Evolutionary conservation across 2,797 vertebrate genomes (phyloP).

Genomic region (Protosalanx chinensis): DNA sequence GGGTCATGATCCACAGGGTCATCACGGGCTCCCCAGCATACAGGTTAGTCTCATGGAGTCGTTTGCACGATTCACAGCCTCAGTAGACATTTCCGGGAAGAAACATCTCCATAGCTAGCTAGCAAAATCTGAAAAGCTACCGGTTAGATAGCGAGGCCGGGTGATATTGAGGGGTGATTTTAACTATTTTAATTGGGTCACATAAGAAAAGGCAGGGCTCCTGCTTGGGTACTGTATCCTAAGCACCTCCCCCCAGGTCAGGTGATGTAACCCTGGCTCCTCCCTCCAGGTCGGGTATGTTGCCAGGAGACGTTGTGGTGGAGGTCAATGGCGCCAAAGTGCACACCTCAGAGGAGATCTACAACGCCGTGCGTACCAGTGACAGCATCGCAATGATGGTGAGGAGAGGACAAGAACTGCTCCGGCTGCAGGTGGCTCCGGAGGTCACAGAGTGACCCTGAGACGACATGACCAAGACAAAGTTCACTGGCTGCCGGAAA

Average conservation of each 20-base stretch:
- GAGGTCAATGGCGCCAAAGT: constrained; percentile 73
- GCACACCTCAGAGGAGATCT: constrained; percentile 73
- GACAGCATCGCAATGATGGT: constrained; percentile 73
- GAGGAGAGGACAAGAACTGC: constrained; percentile 67
- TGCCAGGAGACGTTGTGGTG: constrained; percentile 77
- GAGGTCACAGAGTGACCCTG: constrained; percentile 71
- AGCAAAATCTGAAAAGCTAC: no score
- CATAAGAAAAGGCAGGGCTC: no score
- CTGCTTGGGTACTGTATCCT: no score
- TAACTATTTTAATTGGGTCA: no score
- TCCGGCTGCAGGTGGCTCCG: constrained; percentile 75
- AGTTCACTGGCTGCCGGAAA: no score
- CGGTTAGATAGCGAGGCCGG: no score
- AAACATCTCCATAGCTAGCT: no score
- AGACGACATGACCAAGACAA: no score
- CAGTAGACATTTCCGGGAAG: no score
- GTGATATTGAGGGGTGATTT: no score
- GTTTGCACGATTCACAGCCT: no score
- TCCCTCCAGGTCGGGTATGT: constrained; percentile 70
- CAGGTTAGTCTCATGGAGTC: constrained; percentile 65
- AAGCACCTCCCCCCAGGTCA: no score
- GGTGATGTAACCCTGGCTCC: constrained; percentile 6
- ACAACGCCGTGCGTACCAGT: constrained; percentile 75
- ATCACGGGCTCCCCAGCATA: constrained; percentile 87
- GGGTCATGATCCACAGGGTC: constrained; percentile 90